A percentile compares a stretch with the other conserved stretches of the same genome.
These are phyloP conservation scores for Paramuricea clavata DNA, from an alignment of 92 coral and sea anemone species.

Conservation along the genomic window DNA sequence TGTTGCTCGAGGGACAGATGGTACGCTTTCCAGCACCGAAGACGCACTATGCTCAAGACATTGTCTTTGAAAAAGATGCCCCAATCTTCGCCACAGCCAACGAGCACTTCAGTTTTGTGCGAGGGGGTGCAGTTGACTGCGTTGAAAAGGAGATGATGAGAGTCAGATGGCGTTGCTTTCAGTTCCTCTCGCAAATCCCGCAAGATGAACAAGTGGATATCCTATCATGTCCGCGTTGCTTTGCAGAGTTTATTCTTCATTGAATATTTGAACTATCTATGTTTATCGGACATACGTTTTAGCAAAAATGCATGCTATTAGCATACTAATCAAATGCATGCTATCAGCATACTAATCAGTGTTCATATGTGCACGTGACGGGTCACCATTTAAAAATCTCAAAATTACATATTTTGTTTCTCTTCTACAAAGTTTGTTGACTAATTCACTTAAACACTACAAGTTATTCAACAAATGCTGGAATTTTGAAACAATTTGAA, in stretches of 20 bases:
- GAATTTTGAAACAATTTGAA: not conserved
- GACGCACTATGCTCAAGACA: constrained; percentile 22
- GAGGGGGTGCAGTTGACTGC: not conserved
- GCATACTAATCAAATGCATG: no score
- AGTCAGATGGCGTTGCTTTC: not conserved
- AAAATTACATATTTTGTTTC: not conserved
- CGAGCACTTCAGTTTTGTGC: constrained; percentile 1
- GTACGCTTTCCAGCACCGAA: constrained; percentile 19
- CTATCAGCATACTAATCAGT: no score
- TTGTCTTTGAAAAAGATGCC: not conserved
- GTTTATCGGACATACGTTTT: no score
- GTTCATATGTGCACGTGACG: no score
- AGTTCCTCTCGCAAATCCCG: not conserved
- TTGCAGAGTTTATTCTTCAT: constrained; percentile 17
- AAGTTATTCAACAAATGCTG: not conserved
- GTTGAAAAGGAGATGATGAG: constrained; percentile 9
- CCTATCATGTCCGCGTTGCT: not conserved
- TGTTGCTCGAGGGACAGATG: constrained; percentile 15
- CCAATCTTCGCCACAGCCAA: not conserved
- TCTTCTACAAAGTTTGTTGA: not conserved
- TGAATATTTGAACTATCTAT: not conserved
- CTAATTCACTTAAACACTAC: not conserved
- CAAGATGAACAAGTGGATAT: not conserved
- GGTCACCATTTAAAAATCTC: not conserved
- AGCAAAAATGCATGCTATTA: no score